Percentiles rank a stretch among this genome's conserved stretches.
Evolutionary conservation across 1,140 invertebrate species (phyloP).

Genomic region (Leptopilina clavipes): DNA sequence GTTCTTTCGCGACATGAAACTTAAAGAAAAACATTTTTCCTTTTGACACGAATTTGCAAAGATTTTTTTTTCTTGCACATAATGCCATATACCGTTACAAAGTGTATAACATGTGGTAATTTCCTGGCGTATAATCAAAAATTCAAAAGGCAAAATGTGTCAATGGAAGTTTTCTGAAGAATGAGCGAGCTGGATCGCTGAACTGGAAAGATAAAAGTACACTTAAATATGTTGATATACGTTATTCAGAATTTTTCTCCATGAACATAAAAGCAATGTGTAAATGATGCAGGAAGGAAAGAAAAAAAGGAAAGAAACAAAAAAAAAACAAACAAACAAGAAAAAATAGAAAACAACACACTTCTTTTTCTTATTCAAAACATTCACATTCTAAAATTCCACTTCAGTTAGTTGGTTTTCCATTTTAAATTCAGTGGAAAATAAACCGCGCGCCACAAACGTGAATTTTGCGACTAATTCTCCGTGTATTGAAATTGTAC

Average conservation of each 20-base stretch:
- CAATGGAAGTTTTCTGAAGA: conserved; percentile 24
- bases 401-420: conserved; percentile 6
- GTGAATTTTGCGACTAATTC: conserved; percentile 7
- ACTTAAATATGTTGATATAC: conserved; percentile 22
- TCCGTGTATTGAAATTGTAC: neutral
- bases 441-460: neutral
- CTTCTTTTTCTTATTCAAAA: neutral
- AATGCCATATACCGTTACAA: neutral
- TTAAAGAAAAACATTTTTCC: neutral
- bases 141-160: conserved; percentile 16
- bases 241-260: neutral
- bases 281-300: conserved; percentile 10
- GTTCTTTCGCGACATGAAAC: neutral
- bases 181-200: neutral
- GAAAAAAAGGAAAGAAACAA: neutral
- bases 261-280: neutral
- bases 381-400: conserved; percentile 12
- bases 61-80: neutral
- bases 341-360: neutral
- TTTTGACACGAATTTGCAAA: neutral
- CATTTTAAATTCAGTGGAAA: conserved; percentile 18
- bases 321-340: neutral
- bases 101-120: conserved; percentile 2
- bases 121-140: neutral
- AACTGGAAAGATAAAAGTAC: conserved; percentile 31